phyloP scores from a whole-genome alignment of 1,140 invertebrate species.

The Acyrthosiphon pisum region DNA sequence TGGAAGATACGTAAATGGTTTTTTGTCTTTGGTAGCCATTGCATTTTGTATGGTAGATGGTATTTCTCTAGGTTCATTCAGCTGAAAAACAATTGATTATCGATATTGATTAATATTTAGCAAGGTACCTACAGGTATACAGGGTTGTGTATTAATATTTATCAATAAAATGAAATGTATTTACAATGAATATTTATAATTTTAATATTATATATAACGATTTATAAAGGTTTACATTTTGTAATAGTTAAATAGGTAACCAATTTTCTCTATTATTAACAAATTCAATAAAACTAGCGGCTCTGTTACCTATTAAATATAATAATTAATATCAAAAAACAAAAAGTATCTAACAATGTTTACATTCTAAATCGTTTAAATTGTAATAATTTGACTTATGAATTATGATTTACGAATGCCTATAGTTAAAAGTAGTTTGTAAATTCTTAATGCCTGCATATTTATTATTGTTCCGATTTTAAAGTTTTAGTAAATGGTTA shows the following conservation, averaged over 20 bases:
- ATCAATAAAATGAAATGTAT: background rate
- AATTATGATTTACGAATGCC: background rate
- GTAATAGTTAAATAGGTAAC: too few species aligned
- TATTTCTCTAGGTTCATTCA: constrained; percentile 68
- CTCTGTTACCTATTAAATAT: background rate
- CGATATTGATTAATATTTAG: background rate
- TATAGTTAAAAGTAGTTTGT: background rate
- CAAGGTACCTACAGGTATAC: background rate
- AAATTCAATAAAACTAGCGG: too few species aligned
- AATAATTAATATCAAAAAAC: background rate
- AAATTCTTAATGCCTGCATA: background rate
- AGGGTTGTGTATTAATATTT: background rate
- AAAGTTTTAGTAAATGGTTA: background rate
- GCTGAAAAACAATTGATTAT: constrained; percentile 56
- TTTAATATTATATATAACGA: background rate
- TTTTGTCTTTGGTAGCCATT: constrained; percentile 94
- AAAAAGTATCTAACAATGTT: background rate
- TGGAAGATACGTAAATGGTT: constrained; percentile 93
- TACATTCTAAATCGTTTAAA: background rate
- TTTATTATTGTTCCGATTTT: background rate
- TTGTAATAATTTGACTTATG: background rate
- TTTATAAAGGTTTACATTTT: background rate
- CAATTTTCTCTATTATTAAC: background rate
- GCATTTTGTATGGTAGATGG: constrained; percentile 90
- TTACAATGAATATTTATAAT: background rate